Percentiles rank a stretch among this genome's conserved stretches.
phyloP scores from a whole-genome alignment of 2,797 vertebrate genomes.

The Rallus crepitans region DNA sequence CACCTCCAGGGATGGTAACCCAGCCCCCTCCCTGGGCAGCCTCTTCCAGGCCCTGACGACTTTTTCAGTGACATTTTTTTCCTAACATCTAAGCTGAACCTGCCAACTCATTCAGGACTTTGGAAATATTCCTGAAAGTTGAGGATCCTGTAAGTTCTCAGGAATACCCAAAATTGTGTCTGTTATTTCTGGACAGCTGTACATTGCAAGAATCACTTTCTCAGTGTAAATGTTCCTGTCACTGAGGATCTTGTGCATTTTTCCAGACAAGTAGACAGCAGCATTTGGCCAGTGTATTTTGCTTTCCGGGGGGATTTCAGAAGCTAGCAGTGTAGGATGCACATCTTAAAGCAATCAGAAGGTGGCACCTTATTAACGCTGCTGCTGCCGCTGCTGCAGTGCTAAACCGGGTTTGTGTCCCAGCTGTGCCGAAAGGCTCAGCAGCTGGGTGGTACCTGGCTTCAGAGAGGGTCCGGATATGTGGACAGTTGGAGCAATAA shows the following conservation, averaged over 20 bases:
- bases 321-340: not conserved
- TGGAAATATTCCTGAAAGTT: not conserved
- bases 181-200: not conserved
- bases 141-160: not conserved
- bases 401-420: fast-evolving
- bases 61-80: too few relatives aligned
- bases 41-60: too few relatives aligned
- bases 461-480: not conserved
- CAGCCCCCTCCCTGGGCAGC: too few relatives aligned
- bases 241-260: not conserved
- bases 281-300: not conserved
- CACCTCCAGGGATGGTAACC: too few relatives aligned
- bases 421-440: fast-evolving
- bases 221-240: too few relatives aligned
- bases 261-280: fast-evolving
- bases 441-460: fast-evolving
- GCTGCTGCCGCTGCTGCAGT: fast-evolving
- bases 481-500: fast-evolving
- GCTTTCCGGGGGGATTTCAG: not conserved
- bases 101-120: not conserved
- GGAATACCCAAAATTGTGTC: not conserved
- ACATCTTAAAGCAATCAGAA: constrained; percentile 2
- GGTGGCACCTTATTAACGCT: constrained; percentile 29
- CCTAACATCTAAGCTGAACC: too few relatives aligned
- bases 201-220: not conserved